A percentile compares a stretch with the other conserved stretches of the same genome.
These are phyloP conservation scores for Saccostrea glomerata DNA, from an alignment of 1,140 invertebrate species.

Conservation along the genomic window DNA sequence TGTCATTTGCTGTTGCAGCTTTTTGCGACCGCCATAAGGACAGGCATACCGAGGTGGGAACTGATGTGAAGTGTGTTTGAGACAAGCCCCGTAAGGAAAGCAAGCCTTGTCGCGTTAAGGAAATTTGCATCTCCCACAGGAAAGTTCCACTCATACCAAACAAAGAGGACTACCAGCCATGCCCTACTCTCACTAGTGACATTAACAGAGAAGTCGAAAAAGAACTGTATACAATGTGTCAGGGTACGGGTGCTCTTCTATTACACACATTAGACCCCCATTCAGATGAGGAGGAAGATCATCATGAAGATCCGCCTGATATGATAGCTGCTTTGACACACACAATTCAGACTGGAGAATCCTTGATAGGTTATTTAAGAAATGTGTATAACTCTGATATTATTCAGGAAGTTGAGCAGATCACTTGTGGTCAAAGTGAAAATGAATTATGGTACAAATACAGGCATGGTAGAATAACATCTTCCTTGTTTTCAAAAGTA, in stretches of 20 bases:
- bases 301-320: background rate
- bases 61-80: conserved; percentile 40
- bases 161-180: background rate
- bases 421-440: conserved; percentile 33
- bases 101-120: background rate
- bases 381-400: background rate
- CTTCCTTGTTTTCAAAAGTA: background rate
- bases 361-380: too few species aligned
- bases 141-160: background rate
- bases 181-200: background rate
- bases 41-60: conserved; percentile 30
- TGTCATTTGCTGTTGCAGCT: conserved; percentile 35
- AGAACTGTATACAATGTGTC: background rate
- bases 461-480: conserved; percentile 26
- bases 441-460: conserved; percentile 18
- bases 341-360: background rate
- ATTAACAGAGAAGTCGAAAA: conserved; percentile 4
- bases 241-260: background rate
- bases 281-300: conserved; percentile 16
- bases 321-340: background rate
- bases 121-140: background rate
- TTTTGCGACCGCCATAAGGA: conserved; percentile 40
- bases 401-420: conserved; percentile 15
- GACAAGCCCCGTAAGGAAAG: conserved; percentile 35
- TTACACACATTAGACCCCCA: background rate